These are phyloP conservation scores for Numenius arquata DNA, from an alignment of 2,113 vertebrate genomes.

Conservation along the genomic window DNA sequence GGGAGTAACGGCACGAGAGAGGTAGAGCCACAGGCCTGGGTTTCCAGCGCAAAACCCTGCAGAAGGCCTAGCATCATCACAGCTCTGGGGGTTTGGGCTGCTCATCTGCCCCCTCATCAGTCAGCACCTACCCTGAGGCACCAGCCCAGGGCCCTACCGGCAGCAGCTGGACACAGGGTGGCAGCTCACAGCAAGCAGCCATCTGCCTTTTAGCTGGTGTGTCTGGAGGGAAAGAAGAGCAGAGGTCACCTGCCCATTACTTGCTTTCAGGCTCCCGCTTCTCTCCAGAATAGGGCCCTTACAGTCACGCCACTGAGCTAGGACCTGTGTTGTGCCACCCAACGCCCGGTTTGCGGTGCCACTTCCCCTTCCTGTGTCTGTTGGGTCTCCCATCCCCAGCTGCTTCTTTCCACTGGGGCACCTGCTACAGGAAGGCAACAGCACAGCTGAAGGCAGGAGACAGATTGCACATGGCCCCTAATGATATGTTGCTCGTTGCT, in stretches of 20 bases:
- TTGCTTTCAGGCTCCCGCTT: not conserved
- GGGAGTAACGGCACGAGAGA: not conserved
- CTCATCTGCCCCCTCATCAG: fast-evolving
- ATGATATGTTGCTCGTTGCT: not conserved
- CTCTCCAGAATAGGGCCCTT: not conserved
- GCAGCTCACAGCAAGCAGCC: not conserved
- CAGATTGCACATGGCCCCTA: not conserved
- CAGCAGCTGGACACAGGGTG: not conserved
- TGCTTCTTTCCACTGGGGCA: not conserved
- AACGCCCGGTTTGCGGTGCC: not conserved
- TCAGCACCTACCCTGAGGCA: not conserved
- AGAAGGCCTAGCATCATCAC: fast-evolving
- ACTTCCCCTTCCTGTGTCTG: not conserved
- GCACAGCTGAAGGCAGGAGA: not conserved
- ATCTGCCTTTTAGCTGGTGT: not conserved
- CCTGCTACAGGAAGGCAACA: not conserved
- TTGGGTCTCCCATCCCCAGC: not conserved
- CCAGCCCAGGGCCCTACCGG: not conserved
- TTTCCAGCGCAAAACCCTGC: not conserved
- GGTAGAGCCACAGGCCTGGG: not conserved
- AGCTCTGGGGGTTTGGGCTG: not conserved
- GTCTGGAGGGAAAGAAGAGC: not conserved
- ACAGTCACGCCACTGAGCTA: fast-evolving
- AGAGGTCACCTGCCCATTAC: not conserved
- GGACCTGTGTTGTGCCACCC: not conserved